phyloP scores from a whole-genome alignment of 92 coral and sea anemone species.

The Paragorgia papillata region DNA sequence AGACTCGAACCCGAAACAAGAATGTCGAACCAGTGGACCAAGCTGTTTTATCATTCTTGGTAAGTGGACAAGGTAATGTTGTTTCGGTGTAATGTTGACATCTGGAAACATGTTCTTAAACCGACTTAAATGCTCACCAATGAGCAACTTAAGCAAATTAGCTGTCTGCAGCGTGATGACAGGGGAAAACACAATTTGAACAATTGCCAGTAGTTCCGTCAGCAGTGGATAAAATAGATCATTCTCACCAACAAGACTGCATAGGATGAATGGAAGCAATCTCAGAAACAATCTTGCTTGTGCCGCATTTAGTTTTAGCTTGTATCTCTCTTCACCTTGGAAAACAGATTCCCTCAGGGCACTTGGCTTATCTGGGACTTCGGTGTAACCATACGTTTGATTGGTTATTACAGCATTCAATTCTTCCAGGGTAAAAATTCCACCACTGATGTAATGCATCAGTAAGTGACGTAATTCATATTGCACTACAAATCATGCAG shows the following conservation, averaged over 20 bases:
- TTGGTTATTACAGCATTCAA: slow-evolving; percentile 28
- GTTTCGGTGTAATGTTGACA: slow-evolving; percentile 18
- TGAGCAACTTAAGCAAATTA: slow-evolving; percentile 20
- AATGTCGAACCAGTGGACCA: too few relatives aligned
- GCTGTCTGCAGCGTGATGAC: slow-evolving; percentile 36
- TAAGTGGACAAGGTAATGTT: slow-evolving; percentile 48
- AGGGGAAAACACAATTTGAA: too few relatives aligned
- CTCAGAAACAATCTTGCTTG: slow-evolving; percentile 50
- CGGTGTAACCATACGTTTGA: slow-evolving; percentile 43
- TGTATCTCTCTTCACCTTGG: slow-evolving; percentile 35
- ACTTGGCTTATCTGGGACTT: slow-evolving; percentile 44
- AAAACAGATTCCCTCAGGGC: slow-evolving; percentile 37
- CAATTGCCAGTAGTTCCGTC: slow-evolving; percentile 33
- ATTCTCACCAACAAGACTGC: slow-evolving; percentile 52
- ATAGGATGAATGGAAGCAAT: slow-evolving; percentile 60
- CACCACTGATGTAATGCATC: slow-evolving; percentile 8
- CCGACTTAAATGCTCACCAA: slow-evolving; percentile 10
- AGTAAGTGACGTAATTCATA: slow-evolving; percentile 24
- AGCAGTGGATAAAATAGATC: slow-evolving; percentile 43
- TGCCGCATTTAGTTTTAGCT: slow-evolving; percentile 41
- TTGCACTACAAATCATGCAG: slow-evolving; percentile 11
- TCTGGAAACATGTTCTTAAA: slow-evolving; percentile 23
- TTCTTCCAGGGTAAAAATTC: slow-evolving; percentile 4
- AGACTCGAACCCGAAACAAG: too few relatives aligned
- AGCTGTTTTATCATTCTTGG: too few relatives aligned